Conservation (phyloP, 2,797 vertebrate species). For the Enteromius argenteus region DNA sequence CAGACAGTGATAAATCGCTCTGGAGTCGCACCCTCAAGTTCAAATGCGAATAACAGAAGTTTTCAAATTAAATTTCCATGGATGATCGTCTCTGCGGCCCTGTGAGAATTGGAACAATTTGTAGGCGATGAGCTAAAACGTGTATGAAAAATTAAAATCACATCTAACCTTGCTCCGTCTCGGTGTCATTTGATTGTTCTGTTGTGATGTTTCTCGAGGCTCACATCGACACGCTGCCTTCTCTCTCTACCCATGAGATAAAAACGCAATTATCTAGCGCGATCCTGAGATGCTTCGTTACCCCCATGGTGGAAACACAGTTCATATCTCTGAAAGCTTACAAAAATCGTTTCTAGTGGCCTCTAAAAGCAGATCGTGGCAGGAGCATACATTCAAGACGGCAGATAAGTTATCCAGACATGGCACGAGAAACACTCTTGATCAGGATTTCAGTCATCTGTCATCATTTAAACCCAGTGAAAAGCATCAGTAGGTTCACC, state of each 20-base stretch:
- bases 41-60: slow-evolving; percentile 40
- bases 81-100: slow-evolving; percentile 46
- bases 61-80: slow-evolving; percentile 51
- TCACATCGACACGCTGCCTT: slow-evolving; percentile 12
- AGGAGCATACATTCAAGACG: not conserved
- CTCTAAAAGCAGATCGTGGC: slow-evolving; percentile 5
- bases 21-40: slow-evolving; percentile 30
- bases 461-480: slow-evolving; percentile 32
- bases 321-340: slow-evolving; percentile 45
- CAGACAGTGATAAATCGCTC: slow-evolving; percentile 40
- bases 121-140: slow-evolving; percentile 49
- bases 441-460: slow-evolving; percentile 20
- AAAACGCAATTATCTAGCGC: slow-evolving; percentile 46
- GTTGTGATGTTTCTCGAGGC: slow-evolving; percentile 36
- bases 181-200: slow-evolving; percentile 32
- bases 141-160: slow-evolving; percentile 57
- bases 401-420: slow-evolving; percentile 17
- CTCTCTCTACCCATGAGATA: slow-evolving; percentile 36
- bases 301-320: slow-evolving; percentile 38
- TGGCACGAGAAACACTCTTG: not conserved
- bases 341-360: slow-evolving; percentile 9
- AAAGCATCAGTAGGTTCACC: slow-evolving; percentile 54
- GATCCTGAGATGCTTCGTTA: slow-evolving; percentile 34
- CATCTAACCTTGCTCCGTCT: slow-evolving; percentile 42
- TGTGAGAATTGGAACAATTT: slow-evolving; percentile 44